phyloP scores from a whole-genome alignment of 2,113 vertebrate species.

The Caranx ignobilis region DNA sequence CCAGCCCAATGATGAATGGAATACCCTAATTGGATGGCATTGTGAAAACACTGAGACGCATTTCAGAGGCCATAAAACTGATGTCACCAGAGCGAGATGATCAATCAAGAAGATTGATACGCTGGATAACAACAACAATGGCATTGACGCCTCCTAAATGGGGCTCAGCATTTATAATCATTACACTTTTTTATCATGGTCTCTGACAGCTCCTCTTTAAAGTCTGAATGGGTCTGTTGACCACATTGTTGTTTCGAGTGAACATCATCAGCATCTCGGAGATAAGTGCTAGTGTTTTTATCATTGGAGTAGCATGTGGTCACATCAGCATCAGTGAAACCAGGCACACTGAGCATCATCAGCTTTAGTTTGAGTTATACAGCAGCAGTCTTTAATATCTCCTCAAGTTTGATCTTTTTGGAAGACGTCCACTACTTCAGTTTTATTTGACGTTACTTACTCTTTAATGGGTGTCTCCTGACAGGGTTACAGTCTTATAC shows the following conservation, averaged over 20 bases:
- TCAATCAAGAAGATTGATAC: slow-evolving; percentile 87
- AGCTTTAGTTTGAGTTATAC: slow-evolving; percentile 12
- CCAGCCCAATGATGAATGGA: slow-evolving; percentile 84
- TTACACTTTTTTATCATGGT: slow-evolving; percentile 76
- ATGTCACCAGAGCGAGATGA: slow-evolving; percentile 79
- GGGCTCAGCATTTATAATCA: slow-evolving; percentile 80
- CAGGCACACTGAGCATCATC: background rate
- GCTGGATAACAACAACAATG: slow-evolving; percentile 82
- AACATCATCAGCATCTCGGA: slow-evolving; percentile 68
- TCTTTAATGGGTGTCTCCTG: slow-evolving; percentile 51
- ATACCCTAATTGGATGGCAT: slow-evolving; percentile 85
- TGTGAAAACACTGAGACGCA: slow-evolving; percentile 84
- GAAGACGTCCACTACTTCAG: slow-evolving; percentile 4
- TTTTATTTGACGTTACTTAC: slow-evolving; percentile 52
- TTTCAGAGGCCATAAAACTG: slow-evolving; percentile 84
- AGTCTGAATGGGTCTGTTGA: slow-evolving; percentile 74
- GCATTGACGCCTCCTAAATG: slow-evolving; percentile 80
- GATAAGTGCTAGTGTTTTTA: slow-evolving; percentile 64
- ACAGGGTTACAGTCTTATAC: slow-evolving; percentile 35
- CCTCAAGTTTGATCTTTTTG: background rate
- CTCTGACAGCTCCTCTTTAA: slow-evolving; percentile 75
- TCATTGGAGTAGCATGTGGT: slow-evolving; percentile 31
- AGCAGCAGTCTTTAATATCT: slow-evolving; percentile 3
- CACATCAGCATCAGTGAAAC: slow-evolving; percentile 16
- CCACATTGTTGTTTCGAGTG: slow-evolving; percentile 72